Evolutionary conservation across 2,797 vertebrate genomes (phyloP), one percentile per base, ranked within the genome.

Genomic region (Eurystomus glaucurus): DNA sequence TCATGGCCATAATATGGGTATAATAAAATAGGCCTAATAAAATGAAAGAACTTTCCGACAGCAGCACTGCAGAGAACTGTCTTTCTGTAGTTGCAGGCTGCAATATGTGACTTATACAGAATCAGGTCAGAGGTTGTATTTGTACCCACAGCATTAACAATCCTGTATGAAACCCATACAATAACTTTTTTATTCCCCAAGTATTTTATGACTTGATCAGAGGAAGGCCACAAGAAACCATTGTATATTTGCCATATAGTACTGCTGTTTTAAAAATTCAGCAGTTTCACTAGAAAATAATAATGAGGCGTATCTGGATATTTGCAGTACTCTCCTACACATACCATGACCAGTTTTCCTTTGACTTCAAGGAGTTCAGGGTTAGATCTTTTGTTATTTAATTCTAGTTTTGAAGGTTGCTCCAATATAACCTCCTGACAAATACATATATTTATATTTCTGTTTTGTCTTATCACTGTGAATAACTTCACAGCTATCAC

Each of bases 1-100:
- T 50, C 2, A 0, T 55, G 37, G 61, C 79, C 93, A 72, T 78
- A 92, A 66, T 89, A 93, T 29, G 13, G 52, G 46, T 65, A 54
- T 20, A 93, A 60, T 81, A 91, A 95, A 91, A 88, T 26, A 74
- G 16, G 61, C 13, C 37, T 71, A 93, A 83, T 64, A 93, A 93
- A 95, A 88, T 41, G 57, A 90, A 94, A 91, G n/a, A 80, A 11
- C n/a, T 65, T 14, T 28, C 50, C 69, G 65, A 39, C 70, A 85
- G 61, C 14, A 39, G 29, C 0, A 0, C 54, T 81, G 39, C 33
- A 83, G 29, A 80, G 6, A 14, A 35, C 46, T 46, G 28, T 41
- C 68, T 64, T 89, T 88, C 69, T 23, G 1, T 22, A 83, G 64
- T 54, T 87, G 33, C 5, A 48, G 48, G 17, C 37, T 93, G 46